Evolutionary conservation across 2,113 vertebrate genomes (phyloP).

Genomic region (Anolis sagrei): DNA sequence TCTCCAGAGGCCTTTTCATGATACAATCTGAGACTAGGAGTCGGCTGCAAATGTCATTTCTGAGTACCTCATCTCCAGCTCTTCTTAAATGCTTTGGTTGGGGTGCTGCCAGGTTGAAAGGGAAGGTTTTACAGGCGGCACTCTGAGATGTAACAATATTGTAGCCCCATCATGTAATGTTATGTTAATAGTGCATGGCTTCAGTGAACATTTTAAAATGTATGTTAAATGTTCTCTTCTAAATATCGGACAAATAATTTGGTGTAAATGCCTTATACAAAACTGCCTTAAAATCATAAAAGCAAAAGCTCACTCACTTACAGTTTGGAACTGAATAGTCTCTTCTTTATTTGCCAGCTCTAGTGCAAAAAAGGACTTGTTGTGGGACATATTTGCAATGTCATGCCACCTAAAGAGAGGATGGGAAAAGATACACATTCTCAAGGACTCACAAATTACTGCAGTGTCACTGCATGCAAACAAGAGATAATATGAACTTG

Average conservation of each 20-base stretch:
- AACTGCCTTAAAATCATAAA: background rate
- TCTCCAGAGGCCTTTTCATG: too few species aligned
- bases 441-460: background rate
- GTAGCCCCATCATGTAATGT: too few species aligned
- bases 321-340: slow-evolving; percentile 97
- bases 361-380: slow-evolving; percentile 94
- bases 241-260: background rate
- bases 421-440: slow-evolving; percentile 10
- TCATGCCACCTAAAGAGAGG: slow-evolving; percentile 90
- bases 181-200: too few species aligned
- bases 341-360: slow-evolving; percentile 95
- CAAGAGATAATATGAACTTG: background rate
- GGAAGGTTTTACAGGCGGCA: too few species aligned
- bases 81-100: too few species aligned
- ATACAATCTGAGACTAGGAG: too few species aligned
- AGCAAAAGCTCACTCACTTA: slow-evolving; percentile 56
- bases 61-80: too few species aligned
- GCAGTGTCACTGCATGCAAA: background rate
- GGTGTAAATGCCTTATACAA: background rate
- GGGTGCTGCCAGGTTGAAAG: too few species aligned
- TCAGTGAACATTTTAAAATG: too few species aligned
- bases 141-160: too few species aligned
- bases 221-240: background rate
- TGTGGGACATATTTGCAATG: slow-evolving; percentile 98
- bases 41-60: too few species aligned